Evolutionary conservation across 2,888 invertebrate genomes (phyloP), one percentile per base, ranked within the genome.

Genomic region (Ophioninae sp.): DNA sequence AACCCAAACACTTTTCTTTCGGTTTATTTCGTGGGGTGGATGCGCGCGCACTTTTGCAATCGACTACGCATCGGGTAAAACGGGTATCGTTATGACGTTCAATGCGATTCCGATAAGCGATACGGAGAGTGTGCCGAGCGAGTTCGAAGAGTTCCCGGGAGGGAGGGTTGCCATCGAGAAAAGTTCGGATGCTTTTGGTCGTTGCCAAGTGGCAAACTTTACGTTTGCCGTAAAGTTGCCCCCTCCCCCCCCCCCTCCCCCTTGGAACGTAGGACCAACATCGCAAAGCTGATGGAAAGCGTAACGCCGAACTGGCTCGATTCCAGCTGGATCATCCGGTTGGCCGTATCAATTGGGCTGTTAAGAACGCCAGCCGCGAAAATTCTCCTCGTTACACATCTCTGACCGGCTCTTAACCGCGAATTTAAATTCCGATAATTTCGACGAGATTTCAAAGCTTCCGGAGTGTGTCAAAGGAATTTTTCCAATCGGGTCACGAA

Each of bases 91-190:
- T 65, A 37, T 71, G 58, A 72, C 30, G 30, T 79, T 65, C 41
- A 65, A 72, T 79, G 63, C 6, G 56, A 72, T 65, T 59, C 56
- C 51, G 41, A 64, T 78, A 64, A 78, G 51, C 63, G 41, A 63
- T 63, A 23, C 17, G 30, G 30, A 30, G 30, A 30, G 30, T 3
- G 30, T n/a, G n/a, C n/a, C 30, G 30, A 3, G 30, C 30, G 30
- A 30, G 30, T 30, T 2, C 30, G 30, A 20, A 41, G 58, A 72
- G n/a, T 69, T n/a, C 6, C 30, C 44, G 23, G 44, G 44, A 22
- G 44, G 58, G 5, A 5, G 23, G 17, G 37, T 56, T 30, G 56
- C 51, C n/a, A n/a, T 30, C 44, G 37, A 30, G 51, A 58, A 10
- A 58, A 71, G 30, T 69, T 69, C 6, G 23, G 56, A 56, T 17